A percentile compares a stretch with the other conserved stretches of the same genome.
Evolutionary conservation across 2,113 vertebrate species (phyloP).

Genomic region (Mixornis gularis): DNA sequence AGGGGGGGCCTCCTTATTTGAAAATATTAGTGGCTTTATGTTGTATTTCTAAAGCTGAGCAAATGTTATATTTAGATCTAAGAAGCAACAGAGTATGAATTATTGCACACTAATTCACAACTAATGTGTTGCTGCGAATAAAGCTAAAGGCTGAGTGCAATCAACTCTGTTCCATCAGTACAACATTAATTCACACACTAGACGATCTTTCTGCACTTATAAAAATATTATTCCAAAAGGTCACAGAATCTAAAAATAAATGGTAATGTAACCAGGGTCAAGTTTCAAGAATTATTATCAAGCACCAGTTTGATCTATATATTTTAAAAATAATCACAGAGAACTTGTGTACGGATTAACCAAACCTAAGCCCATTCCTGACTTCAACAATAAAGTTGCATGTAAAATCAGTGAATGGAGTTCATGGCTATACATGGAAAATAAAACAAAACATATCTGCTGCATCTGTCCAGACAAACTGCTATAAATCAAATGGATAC

Average conservation of each 20-base stretch:
- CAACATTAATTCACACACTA: slow-evolving; percentile 66
- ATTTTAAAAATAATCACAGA: neutral
- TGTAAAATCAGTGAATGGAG: neutral
- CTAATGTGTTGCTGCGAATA: slow-evolving; percentile 66
- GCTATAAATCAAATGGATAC: neutral
- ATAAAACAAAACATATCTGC: neutral
- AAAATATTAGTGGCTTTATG: slow-evolving; percentile 69
- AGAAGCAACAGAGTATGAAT: slow-evolving; percentile 71
- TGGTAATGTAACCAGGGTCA: slow-evolving; percentile 50
- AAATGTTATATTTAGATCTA: slow-evolving; percentile 72
- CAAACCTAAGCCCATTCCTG: neutral
- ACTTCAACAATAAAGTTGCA: neutral
- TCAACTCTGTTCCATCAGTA: slow-evolving; percentile 66
- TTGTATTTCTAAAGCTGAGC: slow-evolving; percentile 69
- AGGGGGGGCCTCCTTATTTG: slow-evolving; percentile 52
- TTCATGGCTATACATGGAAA: neutral
- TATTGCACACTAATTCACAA: slow-evolving; percentile 74
- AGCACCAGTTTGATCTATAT: neutral
- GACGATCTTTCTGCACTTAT: slow-evolving; percentile 61
- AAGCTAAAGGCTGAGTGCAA: slow-evolving; percentile 68
- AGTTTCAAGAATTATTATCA: slow-evolving; percentile 4
- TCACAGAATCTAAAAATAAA: slow-evolving; percentile 66
- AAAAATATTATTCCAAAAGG: slow-evolving; percentile 67
- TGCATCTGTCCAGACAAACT: neutral
- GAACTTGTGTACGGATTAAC: neutral